Base-by-base conservation (phyloP, 2,797 vertebrate species). In the Distichodus sexfasciatus region DNA sequence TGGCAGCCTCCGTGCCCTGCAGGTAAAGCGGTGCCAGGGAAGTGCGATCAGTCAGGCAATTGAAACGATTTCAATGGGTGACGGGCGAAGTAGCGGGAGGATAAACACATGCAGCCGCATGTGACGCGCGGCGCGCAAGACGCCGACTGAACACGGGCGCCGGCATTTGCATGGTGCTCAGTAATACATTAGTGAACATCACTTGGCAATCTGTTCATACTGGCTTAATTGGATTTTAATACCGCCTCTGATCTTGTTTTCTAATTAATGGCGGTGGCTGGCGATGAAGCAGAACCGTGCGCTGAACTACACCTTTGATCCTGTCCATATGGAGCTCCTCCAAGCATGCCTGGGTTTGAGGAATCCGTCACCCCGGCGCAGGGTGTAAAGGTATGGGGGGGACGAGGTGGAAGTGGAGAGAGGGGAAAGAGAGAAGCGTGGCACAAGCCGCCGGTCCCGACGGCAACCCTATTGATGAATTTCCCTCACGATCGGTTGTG, bases 111-210 rank as follows among this genome's bases (percentile, higher is more conserved):
- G 41, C 51, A 54, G 29, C 66, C 75, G 75, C 64, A 62, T 28
- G 69, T 63, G 15, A 76, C 43, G 63, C 46, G 46, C 46, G 46
- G 46, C 46, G 46, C 55, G 24, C 54, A 55, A 38, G 26, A 72
- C 66, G 65, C 26, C 47, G 19, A 76, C 87, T 87, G 87, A 90
- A 90, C 85, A 86, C 87, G 86, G 86, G 85, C 86, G 86, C 89
- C 85, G 83, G 97, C 96, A 99, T 98, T 98, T 98, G 95, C 96
- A 98, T 98, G 96, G 96, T 96, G 95, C 95, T 98, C 96, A 97
- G 96, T 98, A 97, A 98, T 97, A 96, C 96, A 99, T 99, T 99
- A 99, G 96, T 95, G 96, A 97, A 98, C 96, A 98, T 97, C 96
- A 96, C 96, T 98, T 97, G 95, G 96, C 97, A 99, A 98, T 99